Evolutionary conservation across 2,797 vertebrate genomes (phyloP).

Genomic region (Typhlichthys eigenmanni): DNA sequence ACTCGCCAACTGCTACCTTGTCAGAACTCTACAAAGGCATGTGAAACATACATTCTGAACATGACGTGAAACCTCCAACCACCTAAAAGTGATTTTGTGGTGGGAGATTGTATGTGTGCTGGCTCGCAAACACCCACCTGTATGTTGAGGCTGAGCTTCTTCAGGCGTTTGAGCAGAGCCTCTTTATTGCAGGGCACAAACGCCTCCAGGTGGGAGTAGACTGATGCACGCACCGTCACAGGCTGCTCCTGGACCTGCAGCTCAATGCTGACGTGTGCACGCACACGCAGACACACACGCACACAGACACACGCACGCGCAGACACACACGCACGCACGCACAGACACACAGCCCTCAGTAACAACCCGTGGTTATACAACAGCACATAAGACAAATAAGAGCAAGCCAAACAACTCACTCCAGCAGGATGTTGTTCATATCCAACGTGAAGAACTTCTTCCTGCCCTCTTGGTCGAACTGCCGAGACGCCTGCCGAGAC

Average conservation of each 20-base stretch:
- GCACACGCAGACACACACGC: not conserved
- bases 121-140: slow-evolving; percentile 11
- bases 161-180: slow-evolving; percentile 92
- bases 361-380: not conserved
- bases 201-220: slow-evolving; percentile 93
- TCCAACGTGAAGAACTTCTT: slow-evolving; percentile 99
- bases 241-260: slow-evolving; percentile 93
- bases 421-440: slow-evolving; percentile 98
- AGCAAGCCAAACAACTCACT: slow-evolving; percentile 81
- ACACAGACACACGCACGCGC: not conserved
- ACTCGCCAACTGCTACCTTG: no score
- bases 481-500: slow-evolving; percentile 86
- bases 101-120: not conserved
- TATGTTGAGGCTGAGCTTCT: slow-evolving; percentile 89
- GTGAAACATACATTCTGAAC: not conserved
- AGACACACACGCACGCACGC: slow-evolving; percentile 15
- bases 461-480: slow-evolving; percentile 95
- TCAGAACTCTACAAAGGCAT: no score
- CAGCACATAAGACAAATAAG: not conserved
- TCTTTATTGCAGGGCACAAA: slow-evolving; percentile 98
- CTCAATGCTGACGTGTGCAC: slow-evolving; percentile 85
- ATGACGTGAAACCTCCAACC: no score
- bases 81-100: no score
- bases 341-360: not conserved
- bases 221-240: slow-evolving; percentile 78